Conservation (phyloP, 2,888 invertebrate species). For the Phaonia tiefii region DNA sequence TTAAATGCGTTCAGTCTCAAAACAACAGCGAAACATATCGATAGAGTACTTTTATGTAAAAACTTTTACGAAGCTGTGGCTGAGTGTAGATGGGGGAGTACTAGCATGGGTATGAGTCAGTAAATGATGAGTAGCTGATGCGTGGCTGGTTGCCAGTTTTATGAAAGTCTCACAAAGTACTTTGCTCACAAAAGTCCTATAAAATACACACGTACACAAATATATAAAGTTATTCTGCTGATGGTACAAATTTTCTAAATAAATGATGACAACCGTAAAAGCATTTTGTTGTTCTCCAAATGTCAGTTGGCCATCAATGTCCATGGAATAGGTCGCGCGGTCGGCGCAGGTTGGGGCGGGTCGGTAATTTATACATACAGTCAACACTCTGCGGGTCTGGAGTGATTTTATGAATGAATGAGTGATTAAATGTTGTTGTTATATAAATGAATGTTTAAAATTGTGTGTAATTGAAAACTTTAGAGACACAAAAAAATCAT, state of each 20-base stretch:
- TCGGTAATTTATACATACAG: neutral
- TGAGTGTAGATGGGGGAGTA: neutral
- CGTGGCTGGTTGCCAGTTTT: conserved; percentile 19
- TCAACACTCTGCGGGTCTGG: neutral
- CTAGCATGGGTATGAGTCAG: neutral
- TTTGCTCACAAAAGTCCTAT: conserved; percentile 38
- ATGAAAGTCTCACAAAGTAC: conserved; percentile 46
- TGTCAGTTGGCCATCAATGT: conserved; percentile 62
- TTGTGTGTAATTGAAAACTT: conserved; percentile 33
- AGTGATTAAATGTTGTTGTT: conserved; percentile 30
- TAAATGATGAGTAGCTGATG: neutral
- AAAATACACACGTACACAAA: no score
- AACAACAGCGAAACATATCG: conserved; percentile 8
- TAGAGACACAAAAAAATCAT: conserved; percentile 1
- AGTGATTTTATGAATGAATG: conserved; percentile 29
- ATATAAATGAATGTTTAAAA: conserved; percentile 26
- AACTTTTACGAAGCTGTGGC: neutral
- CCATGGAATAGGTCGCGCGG: no score
- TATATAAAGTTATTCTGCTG: neutral
- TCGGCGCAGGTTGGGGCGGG: conserved; percentile 61
- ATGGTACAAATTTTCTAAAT: conserved; percentile 60
- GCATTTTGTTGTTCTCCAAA: conserved; percentile 68
- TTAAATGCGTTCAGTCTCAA: conserved; percentile 29
- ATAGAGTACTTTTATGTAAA: conserved; percentile 23
- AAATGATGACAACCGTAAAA: conserved; percentile 70